Base-by-base conservation (phyloP, 2,888 invertebrate species). In the Myopa tessellatipennis region DNA sequence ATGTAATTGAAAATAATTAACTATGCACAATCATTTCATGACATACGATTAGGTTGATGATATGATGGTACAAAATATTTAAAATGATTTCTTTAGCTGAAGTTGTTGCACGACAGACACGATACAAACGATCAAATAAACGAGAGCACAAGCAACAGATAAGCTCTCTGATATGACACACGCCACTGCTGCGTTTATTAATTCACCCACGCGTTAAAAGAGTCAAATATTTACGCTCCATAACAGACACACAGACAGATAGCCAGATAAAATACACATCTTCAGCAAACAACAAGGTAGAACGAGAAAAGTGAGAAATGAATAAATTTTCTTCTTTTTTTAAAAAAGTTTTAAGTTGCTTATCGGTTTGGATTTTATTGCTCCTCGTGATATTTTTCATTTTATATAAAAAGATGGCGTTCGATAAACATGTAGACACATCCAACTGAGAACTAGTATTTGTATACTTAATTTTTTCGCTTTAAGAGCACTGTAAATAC, bases 181-280 rank as follows among this genome's bases (percentile, higher is more conserved):
- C 45, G 68, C 68, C 68, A 68, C 68, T 8, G 45, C 10, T 68
- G 50, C n/a, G 26, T 69, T 26, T 45, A 18, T 26, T 69, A 69
- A 69, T 69, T 50, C 69, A 45, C 69, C 69, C 69, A 69, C 69
- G 68, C 50, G n/a, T 26, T 50, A 45, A 45, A 50, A 40, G 18
- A 38, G 16, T 36, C 63, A 45, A 68, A 68, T 69, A 26, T 69
- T 69, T 69, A 26, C 50, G n/a, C 12, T 50, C n/a, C 40, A 18
- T 50, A 69, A 69, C 50, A 69, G 40, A 69, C 18, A 69, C 45
- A 68, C 6, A 45, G 45, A 45, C 45, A 45, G 45, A 45, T 8
- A 26, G 1, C 26, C 26, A 26, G 26, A 26, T 26, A 26, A 26
- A 26, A 40, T 38, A 10, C 60, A 60, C 40, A 8, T 45, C 45